Percentiles rank a stretch among this genome's conserved stretches.
Evolutionary conservation across 2,797 vertebrate species (phyloP).

Genomic region (Micropoecilia bifurca): DNA sequence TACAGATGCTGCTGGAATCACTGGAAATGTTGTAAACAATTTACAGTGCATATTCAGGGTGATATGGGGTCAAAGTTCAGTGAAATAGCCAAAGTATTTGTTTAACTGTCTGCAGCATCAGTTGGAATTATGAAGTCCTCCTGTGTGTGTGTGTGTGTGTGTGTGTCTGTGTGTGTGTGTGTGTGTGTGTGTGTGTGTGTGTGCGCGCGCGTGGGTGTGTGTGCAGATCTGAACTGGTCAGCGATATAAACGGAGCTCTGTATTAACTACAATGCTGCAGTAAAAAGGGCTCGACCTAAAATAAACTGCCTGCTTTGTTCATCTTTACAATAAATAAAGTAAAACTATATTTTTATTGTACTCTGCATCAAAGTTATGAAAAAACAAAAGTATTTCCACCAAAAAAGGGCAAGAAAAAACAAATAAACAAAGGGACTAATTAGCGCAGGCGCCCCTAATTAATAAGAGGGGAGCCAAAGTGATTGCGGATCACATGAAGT

Average conservation of each 20-base stretch:
- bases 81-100: not conserved
- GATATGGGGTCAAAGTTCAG: not conserved
- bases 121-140: not conserved
- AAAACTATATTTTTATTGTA: not conserved
- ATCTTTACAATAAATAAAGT: not conserved
- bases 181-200: not conserved
- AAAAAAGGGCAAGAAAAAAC: not conserved
- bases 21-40: not conserved
- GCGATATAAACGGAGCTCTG: not conserved
- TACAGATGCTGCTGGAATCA: not conserved
- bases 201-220: not conserved
- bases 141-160: not conserved
- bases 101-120: not conserved
- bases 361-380: not conserved
- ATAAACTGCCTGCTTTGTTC: not conserved
- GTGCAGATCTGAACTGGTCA: not conserved
- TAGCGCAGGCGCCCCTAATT: slow-evolving; percentile 43
- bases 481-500: slow-evolving; percentile 72
- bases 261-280: not conserved
- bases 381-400: not conserved
- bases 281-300: not conserved
- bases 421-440: slow-evolving; percentile 24
- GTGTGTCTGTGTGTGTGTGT: not conserved
- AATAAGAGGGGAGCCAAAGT: slow-evolving; percentile 50
- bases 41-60: not conserved